These are phyloP conservation scores for Cuculus canorus DNA, from an alignment of 2,797 vertebrate species.

Conservation along the genomic window DNA sequence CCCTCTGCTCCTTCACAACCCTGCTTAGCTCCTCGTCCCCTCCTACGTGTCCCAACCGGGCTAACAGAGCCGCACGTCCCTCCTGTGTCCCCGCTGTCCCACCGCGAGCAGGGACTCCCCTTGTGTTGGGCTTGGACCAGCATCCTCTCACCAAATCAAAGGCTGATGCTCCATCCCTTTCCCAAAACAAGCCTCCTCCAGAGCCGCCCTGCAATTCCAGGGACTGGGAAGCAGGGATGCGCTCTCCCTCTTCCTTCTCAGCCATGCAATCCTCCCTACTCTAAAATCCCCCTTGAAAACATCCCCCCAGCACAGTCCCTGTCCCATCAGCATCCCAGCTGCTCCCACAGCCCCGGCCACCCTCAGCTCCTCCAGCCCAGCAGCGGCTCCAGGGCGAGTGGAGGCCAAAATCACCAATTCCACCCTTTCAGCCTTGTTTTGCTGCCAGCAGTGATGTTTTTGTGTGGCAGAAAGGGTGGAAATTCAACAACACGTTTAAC, in stretches of 20 bases:
- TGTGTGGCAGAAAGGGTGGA: background rate
- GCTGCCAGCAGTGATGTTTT: background rate
- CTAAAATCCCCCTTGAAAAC: background rate
- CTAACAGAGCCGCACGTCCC: background rate
- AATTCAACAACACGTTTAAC: background rate
- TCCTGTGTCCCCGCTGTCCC: background rate
- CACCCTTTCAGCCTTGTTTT: background rate
- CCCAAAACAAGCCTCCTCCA: rapidly evolving
- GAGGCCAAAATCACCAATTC: background rate
- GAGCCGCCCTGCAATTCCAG: rapidly evolving
- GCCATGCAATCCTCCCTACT: background rate
- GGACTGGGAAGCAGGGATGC: rapidly evolving
- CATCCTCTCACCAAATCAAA: background rate
- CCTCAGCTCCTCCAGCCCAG: background rate
- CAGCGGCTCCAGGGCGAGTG: rapidly evolving
- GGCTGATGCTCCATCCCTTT: background rate
- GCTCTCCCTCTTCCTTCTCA: rapidly evolving
- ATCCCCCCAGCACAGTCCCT: background rate
- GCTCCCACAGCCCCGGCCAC: background rate
- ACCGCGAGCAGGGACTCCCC: background rate
- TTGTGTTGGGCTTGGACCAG: rapidly evolving
- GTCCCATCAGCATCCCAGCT: background rate
- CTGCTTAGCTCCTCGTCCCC: background rate
- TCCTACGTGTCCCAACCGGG: background rate
- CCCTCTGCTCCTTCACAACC: background rate